phyloP scores from a whole-genome alignment of 23 tunicate species.

The Styela clava region DNA sequence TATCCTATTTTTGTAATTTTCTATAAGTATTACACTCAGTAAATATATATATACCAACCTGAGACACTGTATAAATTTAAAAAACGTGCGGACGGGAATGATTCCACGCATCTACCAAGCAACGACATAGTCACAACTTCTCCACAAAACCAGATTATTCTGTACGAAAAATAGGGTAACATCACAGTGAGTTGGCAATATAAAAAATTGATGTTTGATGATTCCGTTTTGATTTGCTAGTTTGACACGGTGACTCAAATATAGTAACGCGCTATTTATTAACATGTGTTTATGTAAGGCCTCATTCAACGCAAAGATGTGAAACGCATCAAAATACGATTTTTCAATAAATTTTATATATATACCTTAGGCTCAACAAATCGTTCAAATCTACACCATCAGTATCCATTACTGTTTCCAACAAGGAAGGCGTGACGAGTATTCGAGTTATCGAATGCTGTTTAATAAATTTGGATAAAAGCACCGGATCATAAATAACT shows the following conservation, averaged over 20 bases:
- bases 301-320: too few relatives aligned
- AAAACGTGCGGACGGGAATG: slow-evolving; percentile 62
- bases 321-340: too few relatives aligned
- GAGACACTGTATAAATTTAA: slow-evolving; percentile 87
- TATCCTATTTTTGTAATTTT: too few relatives aligned
- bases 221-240: too few relatives aligned
- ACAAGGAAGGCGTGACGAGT: slow-evolving; percentile 86
- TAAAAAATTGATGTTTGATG: too few relatives aligned
- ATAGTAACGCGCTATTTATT: too few relatives aligned
- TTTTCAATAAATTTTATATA: too few relatives aligned
- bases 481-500: slow-evolving; percentile 79
- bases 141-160: slow-evolving; percentile 87
- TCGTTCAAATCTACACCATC: slow-evolving; percentile 41
- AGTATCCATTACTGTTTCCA: slow-evolving; percentile 83
- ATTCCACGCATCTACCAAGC: slow-evolving; percentile 59
- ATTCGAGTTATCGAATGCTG: slow-evolving; percentile 57
- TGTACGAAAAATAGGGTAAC: slow-evolving; percentile 32
- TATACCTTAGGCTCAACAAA: slow-evolving; percentile 61
- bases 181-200: not conserved
- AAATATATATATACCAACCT: too few relatives aligned
- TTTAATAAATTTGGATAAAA: slow-evolving; percentile 62
- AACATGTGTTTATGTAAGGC: too few relatives aligned
- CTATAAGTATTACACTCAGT: too few relatives aligned
- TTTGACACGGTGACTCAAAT: too few relatives aligned
- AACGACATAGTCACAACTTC: slow-evolving; percentile 84